Evolutionary conservation across 2,797 vertebrate species (phyloP).

Genomic region (Decapterus maruadsi): DNA sequence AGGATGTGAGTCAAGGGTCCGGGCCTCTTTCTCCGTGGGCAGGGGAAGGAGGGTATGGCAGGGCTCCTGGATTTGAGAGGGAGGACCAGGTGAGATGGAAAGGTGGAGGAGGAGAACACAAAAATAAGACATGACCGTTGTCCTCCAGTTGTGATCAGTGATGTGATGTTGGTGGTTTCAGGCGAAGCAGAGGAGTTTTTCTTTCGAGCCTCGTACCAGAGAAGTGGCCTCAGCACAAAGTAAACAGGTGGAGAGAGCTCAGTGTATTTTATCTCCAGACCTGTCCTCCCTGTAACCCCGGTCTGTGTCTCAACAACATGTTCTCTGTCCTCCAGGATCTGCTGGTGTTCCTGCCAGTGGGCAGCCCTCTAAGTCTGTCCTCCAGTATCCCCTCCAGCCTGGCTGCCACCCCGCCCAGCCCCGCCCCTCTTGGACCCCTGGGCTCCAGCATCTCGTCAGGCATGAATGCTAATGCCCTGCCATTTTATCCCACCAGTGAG

Average conservation of each 20-base stretch:
- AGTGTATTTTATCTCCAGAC: neutral
- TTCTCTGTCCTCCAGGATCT: conserved; percentile 87
- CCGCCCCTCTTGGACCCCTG: conserved; percentile 89
- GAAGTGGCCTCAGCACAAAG: conserved; percentile 91
- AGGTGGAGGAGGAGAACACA: conserved; percentile 28
- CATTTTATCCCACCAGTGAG: conserved; percentile 98
- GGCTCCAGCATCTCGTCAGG: conserved; percentile 91
- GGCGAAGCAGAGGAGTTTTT: conserved; percentile 94
- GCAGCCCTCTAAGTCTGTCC: conserved; percentile 96
- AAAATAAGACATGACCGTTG: conserved; percentile 23
- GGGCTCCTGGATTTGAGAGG: conserved; percentile 97
- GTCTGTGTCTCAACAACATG: neutral
- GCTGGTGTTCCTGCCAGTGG: conserved; percentile 94
- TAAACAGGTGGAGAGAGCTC: conserved; percentile 90
- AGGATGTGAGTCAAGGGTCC: conserved; percentile 86
- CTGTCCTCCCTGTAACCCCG: neutral
- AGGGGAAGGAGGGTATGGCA: conserved; percentile 92
- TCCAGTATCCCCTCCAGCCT: conserved; percentile 98
- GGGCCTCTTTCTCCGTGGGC: conserved; percentile 86
- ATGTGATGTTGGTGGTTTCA: conserved; percentile 69
- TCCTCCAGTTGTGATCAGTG: neutral
- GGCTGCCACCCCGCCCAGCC: conserved; percentile 96
- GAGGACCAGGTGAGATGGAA: conserved; percentile 93
- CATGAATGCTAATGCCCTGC: conserved; percentile 98
- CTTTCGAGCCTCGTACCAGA: conserved; percentile 91